These are phyloP conservation scores for Phaethon lepturus DNA, from an alignment of 2,113 vertebrate genomes.

Conservation along the genomic window DNA sequence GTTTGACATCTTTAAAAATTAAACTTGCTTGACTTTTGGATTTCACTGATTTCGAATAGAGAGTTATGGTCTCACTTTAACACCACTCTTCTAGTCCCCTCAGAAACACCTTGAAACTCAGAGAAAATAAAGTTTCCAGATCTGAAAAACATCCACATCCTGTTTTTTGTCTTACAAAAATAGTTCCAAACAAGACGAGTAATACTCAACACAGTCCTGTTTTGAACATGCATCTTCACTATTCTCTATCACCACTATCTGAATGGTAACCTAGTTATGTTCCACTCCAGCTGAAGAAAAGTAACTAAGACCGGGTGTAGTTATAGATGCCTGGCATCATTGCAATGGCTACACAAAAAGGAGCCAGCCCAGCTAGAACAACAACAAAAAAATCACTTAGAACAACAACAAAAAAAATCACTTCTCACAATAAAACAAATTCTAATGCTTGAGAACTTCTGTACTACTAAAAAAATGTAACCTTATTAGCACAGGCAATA, in stretches of 20 bases:
- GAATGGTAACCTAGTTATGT: neutral
- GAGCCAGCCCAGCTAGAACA: neutral
- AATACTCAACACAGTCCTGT: neutral
- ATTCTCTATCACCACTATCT: rapidly evolving
- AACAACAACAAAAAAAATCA: neutral
- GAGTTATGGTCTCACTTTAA: neutral
- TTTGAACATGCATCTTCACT: neutral
- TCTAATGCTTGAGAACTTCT: neutral
- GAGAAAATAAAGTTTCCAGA: neutral
- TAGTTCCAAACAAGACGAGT: neutral
- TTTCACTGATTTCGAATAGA: neutral
- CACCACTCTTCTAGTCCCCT: neutral
- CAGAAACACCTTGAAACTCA: neutral
- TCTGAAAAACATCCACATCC: neutral
- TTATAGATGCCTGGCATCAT: neutral
- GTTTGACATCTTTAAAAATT: neutral
- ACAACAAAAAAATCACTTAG: neutral
- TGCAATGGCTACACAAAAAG: neutral
- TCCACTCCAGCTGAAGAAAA: neutral
- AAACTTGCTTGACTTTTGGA: neutral
- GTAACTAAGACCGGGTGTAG: neutral
- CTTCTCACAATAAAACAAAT: neutral
- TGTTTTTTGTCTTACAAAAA: neutral
- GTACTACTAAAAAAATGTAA: neutral
- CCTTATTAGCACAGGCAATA: neutral